phyloP scores from a whole-genome alignment of 1,140 invertebrate genomes.

The Galleria mellonella region DNA sequence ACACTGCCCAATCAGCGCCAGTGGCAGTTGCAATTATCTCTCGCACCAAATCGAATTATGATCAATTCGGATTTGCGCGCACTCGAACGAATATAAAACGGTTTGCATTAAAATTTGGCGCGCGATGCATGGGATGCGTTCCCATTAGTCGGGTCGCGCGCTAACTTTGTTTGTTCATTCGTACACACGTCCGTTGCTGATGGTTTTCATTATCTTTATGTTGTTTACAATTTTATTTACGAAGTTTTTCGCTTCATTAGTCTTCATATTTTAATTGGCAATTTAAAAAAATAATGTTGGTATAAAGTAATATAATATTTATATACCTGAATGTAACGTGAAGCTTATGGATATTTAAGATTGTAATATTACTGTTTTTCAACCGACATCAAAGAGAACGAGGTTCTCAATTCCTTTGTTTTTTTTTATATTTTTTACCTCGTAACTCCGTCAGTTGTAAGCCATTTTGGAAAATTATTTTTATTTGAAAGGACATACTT shows the following conservation, averaged over 20 bases:
- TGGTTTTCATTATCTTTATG: conserved; percentile 39
- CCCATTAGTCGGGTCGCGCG: conserved; percentile 55
- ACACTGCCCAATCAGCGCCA: conserved; percentile 64
- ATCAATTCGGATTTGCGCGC: conserved; percentile 74
- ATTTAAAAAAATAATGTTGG: too few relatives aligned
- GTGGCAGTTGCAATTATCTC: conserved; percentile 73
- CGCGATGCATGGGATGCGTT: conserved; percentile 64
- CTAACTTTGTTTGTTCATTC: conserved; percentile 54
- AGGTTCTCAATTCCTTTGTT: too few relatives aligned
- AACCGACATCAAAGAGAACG: too few relatives aligned
- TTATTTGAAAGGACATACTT: too few relatives aligned
- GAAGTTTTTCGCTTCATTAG: conserved; percentile 23
- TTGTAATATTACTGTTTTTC: too few relatives aligned
- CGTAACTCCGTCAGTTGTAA: too few relatives aligned
- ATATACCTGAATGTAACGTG: too few relatives aligned
- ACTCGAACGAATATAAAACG: conserved; percentile 72
- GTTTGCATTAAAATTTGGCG: conserved; percentile 73
- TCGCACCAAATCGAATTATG: conserved; percentile 71
- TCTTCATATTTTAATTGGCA: conserved; percentile 20
- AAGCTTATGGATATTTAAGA: too few relatives aligned
- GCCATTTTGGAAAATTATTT: too few relatives aligned
- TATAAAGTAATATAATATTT: too few relatives aligned
- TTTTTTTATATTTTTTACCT: too few relatives aligned
- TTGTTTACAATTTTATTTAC: conserved; percentile 27
- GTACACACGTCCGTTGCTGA: conserved; percentile 19